These are phyloP conservation scores for Tenthredo distinguenda DNA, from an alignment of 2,888 invertebrate genomes.

Conservation along the genomic window DNA sequence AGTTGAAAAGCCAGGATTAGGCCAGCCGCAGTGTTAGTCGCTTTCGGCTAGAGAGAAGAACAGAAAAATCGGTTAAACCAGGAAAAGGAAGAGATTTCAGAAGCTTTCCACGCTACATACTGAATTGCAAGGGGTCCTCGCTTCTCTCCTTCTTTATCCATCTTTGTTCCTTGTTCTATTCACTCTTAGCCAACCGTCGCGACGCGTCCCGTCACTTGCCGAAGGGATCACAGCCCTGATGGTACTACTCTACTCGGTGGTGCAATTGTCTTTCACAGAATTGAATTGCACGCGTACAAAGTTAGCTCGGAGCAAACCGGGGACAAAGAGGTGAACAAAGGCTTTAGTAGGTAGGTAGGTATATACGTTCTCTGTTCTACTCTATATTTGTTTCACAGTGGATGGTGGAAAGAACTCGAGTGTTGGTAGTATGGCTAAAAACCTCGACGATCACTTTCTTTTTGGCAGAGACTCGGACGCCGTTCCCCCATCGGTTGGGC, in stretches of 20 bases:
- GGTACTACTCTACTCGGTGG: slow-evolving; percentile 8
- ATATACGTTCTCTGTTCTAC: neutral
- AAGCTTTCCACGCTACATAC: slow-evolving; percentile 16
- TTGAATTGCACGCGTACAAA: slow-evolving; percentile 38
- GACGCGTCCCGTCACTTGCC: neutral
- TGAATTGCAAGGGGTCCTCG: slow-evolving; percentile 5
- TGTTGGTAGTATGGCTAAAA: slow-evolving; percentile 14
- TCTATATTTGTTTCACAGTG: neutral
- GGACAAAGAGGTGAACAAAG: slow-evolving; percentile 38
- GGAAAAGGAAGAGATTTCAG: slow-evolving; percentile 13
- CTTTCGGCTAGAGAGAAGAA: neutral
- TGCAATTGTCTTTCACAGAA: slow-evolving; percentile 35
- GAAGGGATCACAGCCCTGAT: slow-evolving; percentile 23
- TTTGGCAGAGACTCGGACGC: slow-evolving; percentile 12
- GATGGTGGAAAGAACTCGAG: neutral
- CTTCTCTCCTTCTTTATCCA: neutral
- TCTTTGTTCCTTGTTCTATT: slow-evolving; percentile 1
- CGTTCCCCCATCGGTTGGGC: neutral
- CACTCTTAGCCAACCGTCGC: neutral
- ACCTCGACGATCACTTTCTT: slow-evolving; percentile 34
- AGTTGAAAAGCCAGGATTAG: slow-evolving; percentile 31
- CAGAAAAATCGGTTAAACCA: neutral
- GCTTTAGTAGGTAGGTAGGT: neutral
- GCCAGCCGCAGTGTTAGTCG: slow-evolving; percentile 12
- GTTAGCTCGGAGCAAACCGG: slow-evolving; percentile 21